A percentile compares a stretch with the other conserved stretches of the same genome.
phyloP scores from a whole-genome alignment of 1,140 invertebrate genomes.

The Trinorchestia longiramus region DNA sequence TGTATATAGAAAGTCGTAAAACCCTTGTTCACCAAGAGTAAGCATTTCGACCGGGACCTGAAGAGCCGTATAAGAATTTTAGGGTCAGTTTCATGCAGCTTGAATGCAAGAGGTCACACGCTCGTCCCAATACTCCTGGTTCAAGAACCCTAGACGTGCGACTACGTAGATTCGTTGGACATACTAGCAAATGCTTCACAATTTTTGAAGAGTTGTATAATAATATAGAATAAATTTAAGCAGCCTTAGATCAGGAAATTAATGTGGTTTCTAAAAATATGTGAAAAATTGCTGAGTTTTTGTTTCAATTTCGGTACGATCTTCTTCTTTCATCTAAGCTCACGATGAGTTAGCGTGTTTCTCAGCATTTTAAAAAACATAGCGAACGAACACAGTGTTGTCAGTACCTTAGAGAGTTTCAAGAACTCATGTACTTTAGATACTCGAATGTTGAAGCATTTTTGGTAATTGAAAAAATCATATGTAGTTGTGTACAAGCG shows the following conservation, averaged over 20 bases:
- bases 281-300: not conserved
- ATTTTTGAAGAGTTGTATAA: not conserved
- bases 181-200: not conserved
- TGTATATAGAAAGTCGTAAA: not conserved
- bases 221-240: not conserved
- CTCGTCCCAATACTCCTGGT: conserved; percentile 5
- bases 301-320: not conserved
- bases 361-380: no score
- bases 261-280: not conserved
- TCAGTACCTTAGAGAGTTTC: no score
- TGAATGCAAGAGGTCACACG: not conserved
- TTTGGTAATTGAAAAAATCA: no score
- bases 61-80: not conserved
- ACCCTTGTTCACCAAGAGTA: not conserved
- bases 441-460: no score
- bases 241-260: not conserved
- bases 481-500: no score
- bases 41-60: not conserved
- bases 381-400: no score
- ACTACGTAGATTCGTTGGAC: not conserved
- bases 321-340: no score
- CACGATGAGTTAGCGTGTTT: no score
- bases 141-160: not conserved
- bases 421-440: no score
- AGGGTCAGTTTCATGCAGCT: not conserved